phyloP scores from a whole-genome alignment of 2,888 invertebrate species.

The Eupithecia inturbata region DNA sequence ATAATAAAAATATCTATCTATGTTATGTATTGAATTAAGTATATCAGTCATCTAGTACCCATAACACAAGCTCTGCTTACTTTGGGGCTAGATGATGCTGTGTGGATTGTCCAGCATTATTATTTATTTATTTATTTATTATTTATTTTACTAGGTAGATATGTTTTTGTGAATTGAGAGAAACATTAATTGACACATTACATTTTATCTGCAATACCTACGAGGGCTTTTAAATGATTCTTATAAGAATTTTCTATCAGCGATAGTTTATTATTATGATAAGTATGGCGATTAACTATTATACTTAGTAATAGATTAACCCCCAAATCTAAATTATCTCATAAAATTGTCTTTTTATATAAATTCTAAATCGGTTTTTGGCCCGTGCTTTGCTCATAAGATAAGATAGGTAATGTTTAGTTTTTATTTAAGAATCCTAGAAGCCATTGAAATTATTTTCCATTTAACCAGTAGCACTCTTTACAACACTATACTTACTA shows the following conservation, averaged over 20 bases:
- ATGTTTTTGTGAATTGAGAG: neutral
- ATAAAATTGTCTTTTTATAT: neutral
- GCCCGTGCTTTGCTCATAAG: neutral
- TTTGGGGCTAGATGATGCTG: too few relatives aligned
- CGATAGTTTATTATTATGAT: neutral
- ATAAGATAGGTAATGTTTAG: too few relatives aligned
- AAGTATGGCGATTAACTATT: neutral
- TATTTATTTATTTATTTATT: too few relatives aligned
- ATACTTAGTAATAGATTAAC: neutral
- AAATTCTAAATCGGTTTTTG: neutral
- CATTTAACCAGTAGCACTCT: neutral
- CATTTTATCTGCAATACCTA: neutral
- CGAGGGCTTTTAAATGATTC: neutral
- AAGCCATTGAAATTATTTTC: constrained; percentile 35
- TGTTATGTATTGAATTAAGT: too few relatives aligned
- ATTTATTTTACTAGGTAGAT: neutral
- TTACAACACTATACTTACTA: constrained; percentile 49
- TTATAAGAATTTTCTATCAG: neutral
- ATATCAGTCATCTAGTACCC: too few relatives aligned
- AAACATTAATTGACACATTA: neutral
- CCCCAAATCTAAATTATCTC: neutral
- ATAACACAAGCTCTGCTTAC: too few relatives aligned
- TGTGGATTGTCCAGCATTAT: too few relatives aligned
- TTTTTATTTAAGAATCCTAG: neutral
- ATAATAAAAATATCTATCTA: too few relatives aligned